Percentiles rank a stretch among this genome's conserved stretches.
These are phyloP conservation scores for Pemphigus obesinymphae DNA, from an alignment of 1,140 invertebrate genomes.

Conservation along the genomic window DNA sequence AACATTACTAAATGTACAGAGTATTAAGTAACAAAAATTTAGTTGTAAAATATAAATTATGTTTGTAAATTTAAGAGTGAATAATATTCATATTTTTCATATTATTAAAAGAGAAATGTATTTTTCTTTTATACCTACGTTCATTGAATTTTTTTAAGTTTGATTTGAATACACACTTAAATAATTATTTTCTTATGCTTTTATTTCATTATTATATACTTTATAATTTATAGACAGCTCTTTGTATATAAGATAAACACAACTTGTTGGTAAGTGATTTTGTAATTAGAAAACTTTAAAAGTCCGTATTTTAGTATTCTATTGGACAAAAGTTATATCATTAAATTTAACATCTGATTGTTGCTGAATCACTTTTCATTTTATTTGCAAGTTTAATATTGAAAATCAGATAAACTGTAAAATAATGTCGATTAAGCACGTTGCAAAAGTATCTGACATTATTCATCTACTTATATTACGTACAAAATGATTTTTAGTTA, in stretches of 20 bases:
- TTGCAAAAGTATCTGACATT: neutral
- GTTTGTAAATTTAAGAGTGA: too few species aligned
- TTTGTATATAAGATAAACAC: neutral
- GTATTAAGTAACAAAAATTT: too few species aligned
- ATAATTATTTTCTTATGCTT: neutral
- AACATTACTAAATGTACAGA: too few species aligned
- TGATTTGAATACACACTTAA: neutral
- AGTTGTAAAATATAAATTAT: too few species aligned
- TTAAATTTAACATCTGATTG: neutral
- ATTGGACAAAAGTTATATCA: neutral
- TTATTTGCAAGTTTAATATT: neutral
- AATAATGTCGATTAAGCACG: neutral
- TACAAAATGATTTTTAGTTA: too few species aligned
- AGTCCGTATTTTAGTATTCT: neutral
- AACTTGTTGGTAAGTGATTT: neutral
- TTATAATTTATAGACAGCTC: neutral
- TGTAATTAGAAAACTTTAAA: conserved; percentile 1
- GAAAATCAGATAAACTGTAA: neutral
- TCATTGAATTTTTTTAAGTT: neutral
- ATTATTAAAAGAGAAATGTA: too few species aligned
- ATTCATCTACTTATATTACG: too few species aligned
- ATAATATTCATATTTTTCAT: too few species aligned
- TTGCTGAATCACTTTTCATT: neutral
- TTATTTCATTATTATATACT: neutral
- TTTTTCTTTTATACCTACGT: too few species aligned